Base-by-base conservation (phyloP, 2,888 invertebrate genomes). In the Nomada fabriciana region DNA sequence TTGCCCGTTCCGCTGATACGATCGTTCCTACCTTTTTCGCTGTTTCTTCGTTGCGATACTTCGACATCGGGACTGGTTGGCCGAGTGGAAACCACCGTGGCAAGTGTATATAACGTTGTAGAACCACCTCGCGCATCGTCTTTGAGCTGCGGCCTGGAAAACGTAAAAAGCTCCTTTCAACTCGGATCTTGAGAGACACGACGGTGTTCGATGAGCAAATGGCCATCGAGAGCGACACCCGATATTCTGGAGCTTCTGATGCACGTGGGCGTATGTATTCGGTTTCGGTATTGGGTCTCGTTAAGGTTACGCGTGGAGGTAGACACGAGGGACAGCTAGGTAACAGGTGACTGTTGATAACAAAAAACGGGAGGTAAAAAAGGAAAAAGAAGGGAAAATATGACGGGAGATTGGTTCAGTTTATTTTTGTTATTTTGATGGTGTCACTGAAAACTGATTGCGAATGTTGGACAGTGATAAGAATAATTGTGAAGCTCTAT, bases 11-110 rank as follows among this genome's bases (percentile, higher is more conserved):
- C 69, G 47, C 63, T 53, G 80, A 80, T 80, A 79, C 80, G 71
- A 80, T 80, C 80, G 80, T 79, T 72, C 80, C 67, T 80, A 73
- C 81, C 81, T 80, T 81, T 81, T 80, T 70, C 81, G 80, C 67
- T 57, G 80, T 72, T 72, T 79, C 72, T 72, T 72, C 71, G 55
- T 55, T 55, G 53, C 29, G 53, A 18, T 18, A 29, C 15, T 29
- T 18, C 60, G 70, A 78, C 67, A n/a, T 50, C 59, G 60, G 53
- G 59, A 20, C 80, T 42, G 60, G 42, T 60, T 47, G 64, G 47
- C 74, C 42, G 60, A 50, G 57, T 59, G 79, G 70, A 64, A 78
- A 78, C 70, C 52, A 43, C 29, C 29, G n/a, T 7, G n/a, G 67
- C 18, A 43, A 52, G 68, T 57, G 64, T 63, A 36, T 7, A 36